Base-by-base conservation (phyloP, 2,888 invertebrate species). In the Listrodromus nycthemerus region DNA sequence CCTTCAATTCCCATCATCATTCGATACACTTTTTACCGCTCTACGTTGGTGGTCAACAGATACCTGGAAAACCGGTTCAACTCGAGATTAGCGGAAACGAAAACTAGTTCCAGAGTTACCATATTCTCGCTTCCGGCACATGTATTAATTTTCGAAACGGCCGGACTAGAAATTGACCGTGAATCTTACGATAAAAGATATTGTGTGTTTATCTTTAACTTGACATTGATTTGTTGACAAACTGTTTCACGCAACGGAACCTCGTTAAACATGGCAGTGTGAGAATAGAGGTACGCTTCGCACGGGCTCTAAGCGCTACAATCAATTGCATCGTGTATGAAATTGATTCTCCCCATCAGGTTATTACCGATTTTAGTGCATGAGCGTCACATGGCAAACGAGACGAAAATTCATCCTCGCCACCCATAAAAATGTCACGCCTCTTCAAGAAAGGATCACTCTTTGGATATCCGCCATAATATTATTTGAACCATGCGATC, bases 281-380 rank as follows among this genome's bases (percentile, higher is more conserved):
- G n/a, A n/a, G n/a, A n/a, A n/a, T n/a, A n/a, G n/a, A n/a, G n/a
- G n/a, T n/a, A n/a, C n/a, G n/a, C n/a, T n/a, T n/a, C n/a, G n/a
- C n/a, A n/a, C n/a, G n/a, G n/a, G n/a, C n/a, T n/a, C n/a, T n/a
- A n/a, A n/a, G n/a, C n/a, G n/a, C n/a, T n/a, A n/a, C n/a, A n/a
- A n/a, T n/a, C n/a, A n/a, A n/a, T n/a, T n/a, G 86, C 19, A 61
- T 90, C 13, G 61, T 88, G 1, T 89, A 88, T 24, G 87, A 89
- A 82, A 88, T 89, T 27, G 88, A 89, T 75, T 73, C 85, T 27
- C 50, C 85, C 0, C 76, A 88, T 10, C 84, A 87, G 63, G 80
- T 88, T 10, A 83, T 65, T 7, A 41, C 21, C 8, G 55, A 33
- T 33, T 33, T 33, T 6, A 33, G 33, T 33, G 33, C 33, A 2